These are phyloP conservation scores for Physella acuta DNA, from an alignment of 1,140 invertebrate species.

Conservation along the genomic window DNA sequence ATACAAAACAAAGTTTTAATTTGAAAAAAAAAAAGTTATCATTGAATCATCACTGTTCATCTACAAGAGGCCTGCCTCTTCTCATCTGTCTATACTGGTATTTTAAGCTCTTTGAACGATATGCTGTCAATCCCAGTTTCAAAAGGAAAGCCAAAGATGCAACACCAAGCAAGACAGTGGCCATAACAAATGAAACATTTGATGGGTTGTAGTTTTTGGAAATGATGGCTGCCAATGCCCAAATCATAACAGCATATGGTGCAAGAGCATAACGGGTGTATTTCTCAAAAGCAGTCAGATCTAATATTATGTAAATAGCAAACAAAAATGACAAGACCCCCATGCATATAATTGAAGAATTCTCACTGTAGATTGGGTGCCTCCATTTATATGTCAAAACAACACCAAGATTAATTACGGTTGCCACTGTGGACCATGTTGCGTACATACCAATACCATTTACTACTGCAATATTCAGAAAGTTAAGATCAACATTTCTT, in stretches of 20 bases:
- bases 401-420: constrained; percentile 47
- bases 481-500: constrained; percentile 38
- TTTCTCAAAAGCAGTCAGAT: constrained; percentile 45
- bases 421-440: constrained; percentile 51
- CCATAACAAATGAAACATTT: constrained; percentile 23
- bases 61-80: neutral
- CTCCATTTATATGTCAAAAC: constrained; percentile 39
- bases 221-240: constrained; percentile 42
- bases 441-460: constrained; percentile 56
- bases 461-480: constrained; percentile 48
- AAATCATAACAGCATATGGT: constrained; percentile 45
- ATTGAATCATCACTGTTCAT: no score
- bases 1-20: no score
- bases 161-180: constrained; percentile 26
- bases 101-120: neutral
- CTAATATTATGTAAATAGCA: constrained; percentile 41
- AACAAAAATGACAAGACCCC: constrained; percentile 32
- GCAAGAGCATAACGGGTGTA: constrained; percentile 48
- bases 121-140: constrained; percentile 6
- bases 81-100: constrained; percentile 5
- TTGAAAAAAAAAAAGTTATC: no score
- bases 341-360: constrained; percentile 34
- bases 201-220: constrained; percentile 35
- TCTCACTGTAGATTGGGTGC: constrained; percentile 26
- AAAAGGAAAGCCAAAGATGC: neutral